phyloP scores from a whole-genome alignment of 2,797 vertebrate species.

The Coreius guichenoti region DNA sequence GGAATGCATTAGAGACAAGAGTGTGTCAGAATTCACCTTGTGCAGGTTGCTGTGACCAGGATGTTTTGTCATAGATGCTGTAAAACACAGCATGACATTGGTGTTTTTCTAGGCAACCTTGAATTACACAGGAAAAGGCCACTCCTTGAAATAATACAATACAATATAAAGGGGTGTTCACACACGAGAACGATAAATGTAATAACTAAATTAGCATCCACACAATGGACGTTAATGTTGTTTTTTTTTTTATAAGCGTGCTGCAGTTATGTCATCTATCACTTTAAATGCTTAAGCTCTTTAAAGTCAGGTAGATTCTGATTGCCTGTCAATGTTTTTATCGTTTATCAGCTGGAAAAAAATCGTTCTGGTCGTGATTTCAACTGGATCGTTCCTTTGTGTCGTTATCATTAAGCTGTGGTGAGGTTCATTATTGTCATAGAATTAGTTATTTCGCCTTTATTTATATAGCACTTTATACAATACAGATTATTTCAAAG shows the following conservation, averaged over 20 bases:
- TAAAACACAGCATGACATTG: constrained; percentile 51
- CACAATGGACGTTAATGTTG: not conserved
- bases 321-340: not conserved
- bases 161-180: not conserved
- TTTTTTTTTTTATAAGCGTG: not conserved
- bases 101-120: constrained; percentile 50
- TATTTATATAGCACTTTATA: not conserved
- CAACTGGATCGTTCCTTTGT: not conserved
- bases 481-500: too few species aligned
- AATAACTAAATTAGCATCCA: not conserved
- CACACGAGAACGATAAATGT: not conserved
- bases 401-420: not conserved
- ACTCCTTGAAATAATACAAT: constrained; percentile 19
- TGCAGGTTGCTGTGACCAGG: constrained; percentile 51
- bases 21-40: constrained; percentile 43
- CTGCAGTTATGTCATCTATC: not conserved
- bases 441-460: not conserved
- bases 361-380: not conserved
- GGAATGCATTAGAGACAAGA: constrained; percentile 42
- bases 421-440: not conserved
- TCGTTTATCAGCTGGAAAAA: not conserved
- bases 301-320: not conserved
- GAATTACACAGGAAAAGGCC: constrained; percentile 44
- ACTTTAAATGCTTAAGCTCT: too few species aligned
- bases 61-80: constrained; percentile 51